Percentiles rank a stretch among this genome's conserved stretches.
These are phyloP conservation scores for Pelusios castaneus DNA, from an alignment of 2,113 vertebrate species.

Conservation along the genomic window DNA sequence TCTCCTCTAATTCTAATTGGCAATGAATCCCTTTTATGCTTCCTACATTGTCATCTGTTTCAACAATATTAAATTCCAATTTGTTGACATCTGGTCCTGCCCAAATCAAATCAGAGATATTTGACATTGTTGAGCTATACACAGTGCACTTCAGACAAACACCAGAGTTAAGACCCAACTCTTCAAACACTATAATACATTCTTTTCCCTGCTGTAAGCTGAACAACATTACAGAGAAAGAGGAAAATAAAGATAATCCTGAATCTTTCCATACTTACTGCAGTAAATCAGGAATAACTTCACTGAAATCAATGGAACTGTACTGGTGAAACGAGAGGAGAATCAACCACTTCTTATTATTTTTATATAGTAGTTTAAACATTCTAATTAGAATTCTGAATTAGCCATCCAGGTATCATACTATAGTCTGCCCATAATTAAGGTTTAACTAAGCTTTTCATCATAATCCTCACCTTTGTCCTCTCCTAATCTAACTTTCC, in stretches of 20 bases:
- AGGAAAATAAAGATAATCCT: neutral
- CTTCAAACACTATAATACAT: conserved; percentile 9
- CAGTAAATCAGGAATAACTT: neutral
- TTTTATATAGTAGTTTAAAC: neutral
- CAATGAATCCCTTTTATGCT: conserved; percentile 65
- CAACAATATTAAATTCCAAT: conserved; percentile 70
- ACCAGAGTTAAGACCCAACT: conserved; percentile 42
- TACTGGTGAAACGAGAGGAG: neutral
- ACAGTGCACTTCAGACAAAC: conserved; percentile 34
- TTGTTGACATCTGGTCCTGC: conserved; percentile 69
- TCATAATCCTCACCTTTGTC: neutral
- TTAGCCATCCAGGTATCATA: neutral
- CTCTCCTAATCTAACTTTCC: neutral
- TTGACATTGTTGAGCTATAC: conserved; percentile 59
- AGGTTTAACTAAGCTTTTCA: neutral
- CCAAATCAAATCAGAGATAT: conserved; percentile 72
- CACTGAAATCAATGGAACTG: neutral
- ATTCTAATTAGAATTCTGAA: neutral
- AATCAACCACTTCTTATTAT: neutral
- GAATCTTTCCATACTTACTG: neutral
- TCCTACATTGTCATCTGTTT: conserved; percentile 69
- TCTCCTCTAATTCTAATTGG: conserved; percentile 69
- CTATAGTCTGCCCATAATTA: neutral
- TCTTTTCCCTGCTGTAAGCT: neutral
- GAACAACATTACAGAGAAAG: neutral